Evolutionary conservation across 2,888 invertebrate species (phyloP), one percentile per base, ranked within the genome.

Genomic region (Dicranocentrus wangi): DNA sequence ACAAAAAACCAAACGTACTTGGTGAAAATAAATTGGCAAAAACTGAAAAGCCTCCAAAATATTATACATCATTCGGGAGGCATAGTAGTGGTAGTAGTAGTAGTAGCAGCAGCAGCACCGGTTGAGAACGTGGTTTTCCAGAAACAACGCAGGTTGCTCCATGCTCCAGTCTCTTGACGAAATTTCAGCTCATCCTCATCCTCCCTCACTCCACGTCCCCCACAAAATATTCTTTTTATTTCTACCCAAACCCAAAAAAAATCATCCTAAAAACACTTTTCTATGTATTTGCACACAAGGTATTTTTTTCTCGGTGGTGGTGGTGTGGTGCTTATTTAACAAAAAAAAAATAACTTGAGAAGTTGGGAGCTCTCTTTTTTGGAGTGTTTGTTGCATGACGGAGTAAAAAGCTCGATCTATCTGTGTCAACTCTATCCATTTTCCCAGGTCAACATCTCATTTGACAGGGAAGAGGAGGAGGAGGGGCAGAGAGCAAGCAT

Each of bases 361-460:
- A 42, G 53, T 39, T 73, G 72, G 39, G 51, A 73, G 23, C 61
- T n/a, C n/a, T n/a, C n/a, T n/a, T n/a, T n/a, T n/a, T n/a, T n/a
- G 63, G 32, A 32, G 55, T 60, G 55, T 23, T 13, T 23, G 70
- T 63, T 73, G 63, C 73, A 73, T 73, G 73, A 63, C 51, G 42
- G 53, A 65, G 53, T 73, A 73, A 73, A 73, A 73, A 65, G 73
- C 73, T 73, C 73, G 65, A 73, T 73, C 73, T 73, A 65, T 73
- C 73, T 73, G 73, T 73, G 73, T 73, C 73, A 73, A 73, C 73
- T 73, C 61, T 73, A 73, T 65, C 73, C 73, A 73, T 73, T 73
- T 60, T 73, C 73, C 32, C 73, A 76, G 76, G 66, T 76, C 76
- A 68, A 76, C 76, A 76, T 76, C 66, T 58, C 68, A 76, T 76